Evolutionary conservation across 2,888 invertebrate genomes (phyloP).

Genomic region (Mythimna loreyi): DNA sequence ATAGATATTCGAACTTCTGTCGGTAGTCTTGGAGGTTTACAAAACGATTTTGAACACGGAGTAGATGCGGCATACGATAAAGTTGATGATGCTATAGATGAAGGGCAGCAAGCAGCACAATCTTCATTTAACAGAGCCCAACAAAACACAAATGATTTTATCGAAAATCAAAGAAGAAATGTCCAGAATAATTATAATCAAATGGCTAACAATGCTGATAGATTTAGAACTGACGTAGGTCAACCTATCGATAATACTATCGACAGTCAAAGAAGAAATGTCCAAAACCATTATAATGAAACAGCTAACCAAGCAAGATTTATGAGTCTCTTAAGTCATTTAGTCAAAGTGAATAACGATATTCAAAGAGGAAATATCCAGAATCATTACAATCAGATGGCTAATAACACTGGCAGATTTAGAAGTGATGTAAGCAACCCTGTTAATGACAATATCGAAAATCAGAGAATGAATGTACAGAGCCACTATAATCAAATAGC

Average conservation of each 20-base stretch:
- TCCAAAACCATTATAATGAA: no score
- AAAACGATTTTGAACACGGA: slow-evolving; percentile 30
- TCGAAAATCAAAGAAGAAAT: slow-evolving; percentile 37
- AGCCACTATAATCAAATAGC: no score
- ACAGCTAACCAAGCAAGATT: no score
- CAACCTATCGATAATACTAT: slow-evolving; percentile 1
- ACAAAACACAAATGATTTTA: slow-evolving; percentile 28
- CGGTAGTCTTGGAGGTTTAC: not conserved
- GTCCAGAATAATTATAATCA: slow-evolving; percentile 22
- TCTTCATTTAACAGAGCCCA: slow-evolving; percentile 17
- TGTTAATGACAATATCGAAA: no score
- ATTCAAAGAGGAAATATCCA: no score
- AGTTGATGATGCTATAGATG: slow-evolving; percentile 17
- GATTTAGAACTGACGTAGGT: slow-evolving; percentile 7
- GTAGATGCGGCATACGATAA: slow-evolving; percentile 32
- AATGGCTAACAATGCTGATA: slow-evolving; percentile 8
- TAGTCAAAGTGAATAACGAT: no score
- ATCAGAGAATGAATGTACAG: no score
- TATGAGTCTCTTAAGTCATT: no score
- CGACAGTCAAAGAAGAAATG: slow-evolving; percentile 2
- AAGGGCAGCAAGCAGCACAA: slow-evolving; percentile 1
- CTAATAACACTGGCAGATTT: no score
- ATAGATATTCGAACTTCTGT: slow-evolving; percentile 43
- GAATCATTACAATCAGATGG: no score
- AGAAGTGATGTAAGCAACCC: no score